These are phyloP conservation scores for Hippocampus guttulatus DNA, from an alignment of 2,113 vertebrate species.

Conservation along the genomic window DNA sequence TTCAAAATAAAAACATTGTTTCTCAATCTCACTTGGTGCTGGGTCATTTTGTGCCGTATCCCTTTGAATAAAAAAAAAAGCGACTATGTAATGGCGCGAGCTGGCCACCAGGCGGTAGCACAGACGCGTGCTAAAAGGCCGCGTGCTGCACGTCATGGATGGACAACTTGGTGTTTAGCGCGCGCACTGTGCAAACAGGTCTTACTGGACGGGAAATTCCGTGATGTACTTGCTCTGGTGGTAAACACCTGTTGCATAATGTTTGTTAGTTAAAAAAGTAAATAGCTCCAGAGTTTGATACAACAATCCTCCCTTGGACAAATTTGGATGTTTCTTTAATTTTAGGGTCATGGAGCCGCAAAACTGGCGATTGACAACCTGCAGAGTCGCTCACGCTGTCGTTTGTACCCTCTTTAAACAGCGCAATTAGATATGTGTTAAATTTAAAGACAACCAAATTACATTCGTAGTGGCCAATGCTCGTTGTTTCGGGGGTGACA, in stretches of 20 bases:
- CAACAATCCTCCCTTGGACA: slow-evolving; percentile 23
- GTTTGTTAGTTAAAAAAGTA: slow-evolving; percentile 20
- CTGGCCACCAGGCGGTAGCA: slow-evolving; percentile 43
- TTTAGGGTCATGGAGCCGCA: slow-evolving; percentile 19
- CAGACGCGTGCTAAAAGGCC: neutral
- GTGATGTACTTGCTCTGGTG: slow-evolving; percentile 15
- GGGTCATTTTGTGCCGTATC: slow-evolving; percentile 34
- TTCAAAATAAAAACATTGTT: slow-evolving; percentile 63
- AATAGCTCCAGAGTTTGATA: slow-evolving; percentile 33
- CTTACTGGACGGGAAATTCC: slow-evolving; percentile 25
- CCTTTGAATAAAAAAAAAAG: neutral
- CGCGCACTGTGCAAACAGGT: slow-evolving; percentile 50
- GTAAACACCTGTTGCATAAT: slow-evolving; percentile 47
- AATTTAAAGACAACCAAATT: neutral
- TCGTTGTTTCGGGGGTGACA: neutral
- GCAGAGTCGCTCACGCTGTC: neutral
- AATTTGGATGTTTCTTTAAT: slow-evolving; percentile 40
- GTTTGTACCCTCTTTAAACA: neutral
- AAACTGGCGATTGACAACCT: slow-evolving; percentile 12
- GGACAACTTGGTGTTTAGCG: slow-evolving; percentile 34
- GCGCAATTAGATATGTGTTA: neutral
- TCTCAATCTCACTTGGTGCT: slow-evolving; percentile 82
- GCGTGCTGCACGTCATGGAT: slow-evolving; percentile 1
- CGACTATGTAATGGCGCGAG: neutral
- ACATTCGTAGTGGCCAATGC: too few species aligned